Conservation (phyloP, 1,140 invertebrate species). For the Scaptomyza hsui region DNA sequence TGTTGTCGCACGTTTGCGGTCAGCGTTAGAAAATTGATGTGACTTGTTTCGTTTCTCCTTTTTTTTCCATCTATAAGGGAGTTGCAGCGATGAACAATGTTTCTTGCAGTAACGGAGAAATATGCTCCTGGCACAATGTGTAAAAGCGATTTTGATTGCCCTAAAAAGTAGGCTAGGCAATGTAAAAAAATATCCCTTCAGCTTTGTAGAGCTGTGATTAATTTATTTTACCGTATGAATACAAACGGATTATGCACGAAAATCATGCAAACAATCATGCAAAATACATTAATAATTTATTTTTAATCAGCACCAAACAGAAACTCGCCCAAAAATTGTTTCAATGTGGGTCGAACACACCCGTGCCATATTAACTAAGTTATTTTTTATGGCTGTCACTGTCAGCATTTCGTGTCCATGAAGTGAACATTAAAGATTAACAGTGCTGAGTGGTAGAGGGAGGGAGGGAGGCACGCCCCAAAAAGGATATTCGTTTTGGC, state of each 20-base stretch:
- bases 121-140: conserved; percentile 5
- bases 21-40: conserved; percentile 70
- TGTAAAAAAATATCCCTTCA: neutral
- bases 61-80: conserved; percentile 5
- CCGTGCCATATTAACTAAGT: neutral
- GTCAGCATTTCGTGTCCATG: conserved; percentile 40
- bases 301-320: conserved; percentile 63
- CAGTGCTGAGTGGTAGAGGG: conserved; percentile 16
- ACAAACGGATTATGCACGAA: conserved; percentile 2
- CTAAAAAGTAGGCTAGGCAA: conserved; percentile 23
- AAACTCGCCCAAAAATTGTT: conserved; percentile 8
- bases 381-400: conserved; percentile 70
- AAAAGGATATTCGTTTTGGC: conserved; percentile 3
- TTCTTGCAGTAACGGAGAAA: conserved; percentile 37
- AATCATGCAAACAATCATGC: conserved; percentile 53
- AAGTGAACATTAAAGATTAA: conserved; percentile 72
- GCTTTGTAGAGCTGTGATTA: conserved; percentile 3
- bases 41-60: conserved; percentile 42
- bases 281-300: conserved; percentile 69
- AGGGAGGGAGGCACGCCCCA: neutral
- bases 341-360: conserved; percentile 25
- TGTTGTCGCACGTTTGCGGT: conserved; percentile 72
- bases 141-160: conserved; percentile 28
- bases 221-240: conserved; percentile 10
- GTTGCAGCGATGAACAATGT: conserved; percentile 58